These are phyloP conservation scores for Magallana angulata DNA, from an alignment of 1,140 invertebrate genomes.

Conservation along the genomic window DNA sequence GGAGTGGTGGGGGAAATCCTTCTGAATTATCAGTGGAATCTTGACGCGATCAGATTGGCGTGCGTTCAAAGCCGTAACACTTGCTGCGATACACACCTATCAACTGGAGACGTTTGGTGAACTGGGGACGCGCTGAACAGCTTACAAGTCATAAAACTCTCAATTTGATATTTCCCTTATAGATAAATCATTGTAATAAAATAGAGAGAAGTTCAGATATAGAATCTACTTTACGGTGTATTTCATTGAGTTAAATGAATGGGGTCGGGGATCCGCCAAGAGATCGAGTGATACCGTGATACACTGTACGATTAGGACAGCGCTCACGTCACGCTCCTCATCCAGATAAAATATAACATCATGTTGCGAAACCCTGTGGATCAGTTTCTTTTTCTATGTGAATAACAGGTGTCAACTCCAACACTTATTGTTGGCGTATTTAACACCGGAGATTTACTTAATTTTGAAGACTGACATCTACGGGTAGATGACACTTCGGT, in stretches of 20 bases:
- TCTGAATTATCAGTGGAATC: neutral
- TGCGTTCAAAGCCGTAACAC: neutral
- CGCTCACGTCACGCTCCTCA: neutral
- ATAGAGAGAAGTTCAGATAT: neutral
- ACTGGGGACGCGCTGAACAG: neutral
- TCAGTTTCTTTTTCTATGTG: no score
- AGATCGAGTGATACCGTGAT: neutral
- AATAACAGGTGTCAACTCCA: no score
- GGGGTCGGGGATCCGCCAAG: neutral
- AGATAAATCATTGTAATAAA: constrained; percentile 16
- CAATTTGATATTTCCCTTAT: neutral
- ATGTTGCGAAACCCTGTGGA: no score
- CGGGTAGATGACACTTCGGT: no score
- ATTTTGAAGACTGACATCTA: no score
- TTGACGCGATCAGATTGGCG: constrained; percentile 14
- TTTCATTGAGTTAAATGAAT: neutral
- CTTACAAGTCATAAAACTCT: constrained; percentile 5
- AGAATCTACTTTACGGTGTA: neutral
- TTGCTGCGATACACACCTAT: neutral
- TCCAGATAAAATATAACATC: no score
- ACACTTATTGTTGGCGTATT: no score
- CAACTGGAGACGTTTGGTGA: neutral
- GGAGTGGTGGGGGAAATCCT: neutral
- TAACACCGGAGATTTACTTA: no score
- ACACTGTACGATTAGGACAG: neutral